These are phyloP conservation scores for Apodemus agrarius DNA, from an alignment of 2,797 vertebrate species.

Conservation along the genomic window DNA sequence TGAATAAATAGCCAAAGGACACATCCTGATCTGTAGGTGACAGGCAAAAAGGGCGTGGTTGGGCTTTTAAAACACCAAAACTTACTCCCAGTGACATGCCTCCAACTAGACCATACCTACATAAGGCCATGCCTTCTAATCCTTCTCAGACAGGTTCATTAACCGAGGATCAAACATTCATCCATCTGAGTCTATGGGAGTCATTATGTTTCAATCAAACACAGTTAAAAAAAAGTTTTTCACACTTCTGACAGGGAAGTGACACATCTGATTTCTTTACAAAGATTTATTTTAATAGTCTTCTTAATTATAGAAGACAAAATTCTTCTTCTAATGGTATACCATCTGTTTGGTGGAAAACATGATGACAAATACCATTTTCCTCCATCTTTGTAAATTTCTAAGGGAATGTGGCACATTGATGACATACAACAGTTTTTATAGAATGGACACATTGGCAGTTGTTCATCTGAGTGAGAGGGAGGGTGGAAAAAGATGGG, in stretches of 20 bases:
- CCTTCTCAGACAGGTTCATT: neutral
- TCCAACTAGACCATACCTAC: neutral
- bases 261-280: neutral
- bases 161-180: too few species aligned
- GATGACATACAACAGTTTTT: neutral
- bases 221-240: neutral
- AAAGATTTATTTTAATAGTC: neutral
- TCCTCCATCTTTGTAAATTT: slow-evolving; percentile 13
- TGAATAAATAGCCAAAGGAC: neutral
- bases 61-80: neutral
- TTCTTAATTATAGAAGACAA: neutral
- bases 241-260: neutral
- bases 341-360: neutral
- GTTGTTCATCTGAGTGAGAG: neutral
- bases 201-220: neutral
- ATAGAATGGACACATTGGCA: neutral
- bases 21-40: neutral
- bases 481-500: neutral
- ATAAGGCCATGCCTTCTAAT: neutral
- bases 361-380: neutral
- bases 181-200: neutral
- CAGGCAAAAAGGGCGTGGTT: neutral
- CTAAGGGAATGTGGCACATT: neutral
- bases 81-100: neutral
- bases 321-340: neutral